phyloP scores from a whole-genome alignment of 2,113 vertebrate genomes.

The Gnathonemus longibarbis region DNA sequence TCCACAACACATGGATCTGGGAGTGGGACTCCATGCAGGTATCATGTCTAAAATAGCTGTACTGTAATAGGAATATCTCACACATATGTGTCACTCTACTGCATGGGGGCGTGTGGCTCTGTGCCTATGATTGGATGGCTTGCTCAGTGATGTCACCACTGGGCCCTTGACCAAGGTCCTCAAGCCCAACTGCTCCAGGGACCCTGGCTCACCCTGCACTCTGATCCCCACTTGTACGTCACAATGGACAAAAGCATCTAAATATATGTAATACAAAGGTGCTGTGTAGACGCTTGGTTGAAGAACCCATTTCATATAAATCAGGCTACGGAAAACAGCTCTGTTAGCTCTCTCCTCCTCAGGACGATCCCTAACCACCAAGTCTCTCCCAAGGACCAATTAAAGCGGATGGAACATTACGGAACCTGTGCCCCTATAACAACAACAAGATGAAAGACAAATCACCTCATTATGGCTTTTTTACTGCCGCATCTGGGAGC shows the following conservation, averaged over 20 bases:
- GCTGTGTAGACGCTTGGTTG: neutral
- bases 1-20: neutral
- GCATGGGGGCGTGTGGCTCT: neutral
- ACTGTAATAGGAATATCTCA: neutral
- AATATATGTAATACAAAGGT: neutral
- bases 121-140: neutral
- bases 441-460: neutral
- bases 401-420: neutral
- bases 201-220: neutral
- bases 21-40: neutral
- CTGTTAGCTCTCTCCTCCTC: neutral
- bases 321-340: neutral
- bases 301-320: neutral
- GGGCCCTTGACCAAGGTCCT: neutral
- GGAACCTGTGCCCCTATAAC: neutral
- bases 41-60: neutral
- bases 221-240: neutral
- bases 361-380: neutral
- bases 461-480: constrained; percentile 8
- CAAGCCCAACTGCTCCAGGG: neutral
- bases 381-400: constrained; percentile 1
- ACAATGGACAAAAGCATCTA: neutral
- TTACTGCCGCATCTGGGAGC: neutral
- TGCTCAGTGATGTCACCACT: neutral
- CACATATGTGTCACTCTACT: neutral